Conservation (phyloP, 2,797 vertebrate species). For the Xiphorhynchus erythropygius region DNA sequence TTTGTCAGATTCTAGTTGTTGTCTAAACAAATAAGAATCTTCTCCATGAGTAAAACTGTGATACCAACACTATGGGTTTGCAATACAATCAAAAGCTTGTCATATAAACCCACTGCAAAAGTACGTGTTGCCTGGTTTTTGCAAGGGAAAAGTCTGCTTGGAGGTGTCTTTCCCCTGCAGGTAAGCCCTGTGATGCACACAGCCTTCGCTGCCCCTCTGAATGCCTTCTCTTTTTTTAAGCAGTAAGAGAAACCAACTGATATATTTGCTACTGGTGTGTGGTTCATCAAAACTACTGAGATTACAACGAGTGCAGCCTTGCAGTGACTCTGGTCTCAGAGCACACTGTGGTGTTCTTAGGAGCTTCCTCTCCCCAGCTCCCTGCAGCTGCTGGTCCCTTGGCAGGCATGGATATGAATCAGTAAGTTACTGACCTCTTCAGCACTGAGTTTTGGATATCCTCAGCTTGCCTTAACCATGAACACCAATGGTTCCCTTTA, state of each 20-base stretch:
- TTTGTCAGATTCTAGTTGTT: background rate
- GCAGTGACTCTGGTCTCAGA: background rate
- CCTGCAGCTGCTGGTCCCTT: constrained; percentile 1
- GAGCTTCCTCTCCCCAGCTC: background rate
- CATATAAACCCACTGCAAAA: background rate
- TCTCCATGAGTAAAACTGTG: background rate
- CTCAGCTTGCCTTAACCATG: background rate
- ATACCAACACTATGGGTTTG: background rate
- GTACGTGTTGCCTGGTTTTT: background rate
- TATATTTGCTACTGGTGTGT: background rate
- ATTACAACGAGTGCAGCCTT: too few relatives aligned
- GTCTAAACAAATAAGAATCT: background rate
- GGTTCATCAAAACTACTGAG: background rate
- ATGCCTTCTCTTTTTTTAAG: constrained; percentile 8
- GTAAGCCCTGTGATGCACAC: background rate
- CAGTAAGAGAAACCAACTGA: background rate
- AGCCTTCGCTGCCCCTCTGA: background rate
- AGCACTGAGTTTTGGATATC: background rate
- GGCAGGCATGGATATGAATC: background rate
- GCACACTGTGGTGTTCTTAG: background rate
- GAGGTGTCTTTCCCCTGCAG: background rate
- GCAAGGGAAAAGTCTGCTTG: background rate
- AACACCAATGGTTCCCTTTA: background rate
- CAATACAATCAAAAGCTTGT: background rate
- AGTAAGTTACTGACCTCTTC: background rate